Evolutionary conservation across 1,140 invertebrate species (phyloP), one percentile per base, ranked within the genome.

Genomic region (Physella acuta): DNA sequence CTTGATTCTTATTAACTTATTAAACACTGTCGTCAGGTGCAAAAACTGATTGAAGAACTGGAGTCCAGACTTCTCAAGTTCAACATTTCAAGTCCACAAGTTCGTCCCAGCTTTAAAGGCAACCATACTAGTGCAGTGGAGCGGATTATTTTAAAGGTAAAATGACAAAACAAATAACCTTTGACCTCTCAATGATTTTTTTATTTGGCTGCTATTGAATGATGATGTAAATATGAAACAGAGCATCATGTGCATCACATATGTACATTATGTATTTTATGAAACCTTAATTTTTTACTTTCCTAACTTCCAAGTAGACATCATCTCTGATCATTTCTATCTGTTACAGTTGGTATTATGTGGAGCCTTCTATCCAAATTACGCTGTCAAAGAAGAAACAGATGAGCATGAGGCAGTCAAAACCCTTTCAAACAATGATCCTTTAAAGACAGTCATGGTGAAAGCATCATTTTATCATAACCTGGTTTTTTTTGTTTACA

Each of bases 281-380:
- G 44, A 11, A n/a, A 49, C 44, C 44, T 49, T n/a, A 14, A 49
- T 49, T 49, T 11, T 49, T 11, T 14, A 49, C 11, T 61, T 17
- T 2, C 28, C 14, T 1, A 4, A 14, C 1, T 17, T 36, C 11
- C 28, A 2, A 61, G 17, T 4, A 39, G 11, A 26, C 37, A 1
- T 63, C 31, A 60, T 33, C 3, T 3, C 60, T 5, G 39, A 70
- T 53, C 66, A 66, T 30, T 66, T 65, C 75, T 51, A n/a, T n/a
- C n/a, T n/a, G n/a, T 74, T 83, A 8, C 77, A 93, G 90, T 80
- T 93, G 37, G 85, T 91, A 2, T 84, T 93, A 37, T 90, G 90
- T 71, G 92, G 91, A 14, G 92, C 93, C 26, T 97, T 97, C 84
- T 97, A 96, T 86, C 95, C 95, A 0, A 90, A 96, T 81, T 97